Percentiles rank a stretch among this genome's conserved stretches.
These are phyloP conservation scores for Eurytoma adleriae DNA, from an alignment of 2,888 invertebrate species.

Conservation along the genomic window DNA sequence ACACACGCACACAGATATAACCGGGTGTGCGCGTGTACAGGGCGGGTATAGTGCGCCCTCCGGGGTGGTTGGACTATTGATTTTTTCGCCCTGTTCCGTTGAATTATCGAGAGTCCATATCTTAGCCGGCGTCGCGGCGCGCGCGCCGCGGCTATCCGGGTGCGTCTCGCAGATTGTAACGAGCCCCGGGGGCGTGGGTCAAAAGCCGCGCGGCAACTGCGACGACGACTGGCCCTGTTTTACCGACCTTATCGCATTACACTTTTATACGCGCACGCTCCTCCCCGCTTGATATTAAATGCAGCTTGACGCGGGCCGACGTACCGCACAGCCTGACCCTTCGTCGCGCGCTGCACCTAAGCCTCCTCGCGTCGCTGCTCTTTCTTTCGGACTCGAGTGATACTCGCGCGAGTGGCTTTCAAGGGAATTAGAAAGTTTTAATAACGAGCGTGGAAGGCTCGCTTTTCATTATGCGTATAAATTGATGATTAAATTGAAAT, in stretches of 20 bases:
- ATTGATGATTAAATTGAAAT: neutral
- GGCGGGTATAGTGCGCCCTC: conserved; percentile 45
- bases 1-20: neutral
- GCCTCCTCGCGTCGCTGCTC: too few relatives aligned
- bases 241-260: conserved; percentile 35
- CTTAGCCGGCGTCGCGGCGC: conserved; percentile 55
- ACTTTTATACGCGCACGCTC: conserved; percentile 10
- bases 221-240: conserved; percentile 6
- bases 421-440: too few relatives aligned
- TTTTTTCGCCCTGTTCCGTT: conserved; percentile 70
- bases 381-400: too few relatives aligned
- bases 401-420: too few relatives aligned
- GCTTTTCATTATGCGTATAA: too few relatives aligned
- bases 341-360: too few relatives aligned
- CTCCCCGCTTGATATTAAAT: neutral
- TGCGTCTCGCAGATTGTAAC: neutral
- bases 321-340: too few relatives aligned
- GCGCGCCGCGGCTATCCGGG: conserved; percentile 29
- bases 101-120: conserved; percentile 70
- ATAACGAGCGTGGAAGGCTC: too few relatives aligned
- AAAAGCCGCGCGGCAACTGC: neutral
- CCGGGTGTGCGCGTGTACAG: neutral
- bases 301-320: neutral
- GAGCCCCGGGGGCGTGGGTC: neutral
- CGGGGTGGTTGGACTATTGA: conserved; percentile 71